phyloP scores from a whole-genome alignment of 2,113 vertebrate genomes.

The Myrmophylax atrothorax region DNA sequence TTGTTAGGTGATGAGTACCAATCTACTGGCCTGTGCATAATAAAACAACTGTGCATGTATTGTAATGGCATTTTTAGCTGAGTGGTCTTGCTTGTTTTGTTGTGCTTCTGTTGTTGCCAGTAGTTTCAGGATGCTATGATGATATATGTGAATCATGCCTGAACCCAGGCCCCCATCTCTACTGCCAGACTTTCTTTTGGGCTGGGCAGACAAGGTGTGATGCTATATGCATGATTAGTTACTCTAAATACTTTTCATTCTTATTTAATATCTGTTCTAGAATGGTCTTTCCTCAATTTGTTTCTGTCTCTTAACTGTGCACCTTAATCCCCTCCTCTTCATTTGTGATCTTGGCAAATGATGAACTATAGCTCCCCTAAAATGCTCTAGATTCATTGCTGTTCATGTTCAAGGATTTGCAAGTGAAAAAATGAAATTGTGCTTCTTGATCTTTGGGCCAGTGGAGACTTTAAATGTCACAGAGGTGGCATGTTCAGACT shows the following conservation, averaged over 20 bases:
- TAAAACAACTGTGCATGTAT: conserved; percentile 49
- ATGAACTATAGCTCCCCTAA: background rate
- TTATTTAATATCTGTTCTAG: background rate
- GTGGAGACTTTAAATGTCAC: background rate
- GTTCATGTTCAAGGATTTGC: background rate
- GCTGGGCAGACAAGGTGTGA: background rate
- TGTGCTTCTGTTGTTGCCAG: conserved; percentile 3
- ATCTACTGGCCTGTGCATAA: conserved; percentile 14
- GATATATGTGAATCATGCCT: background rate
- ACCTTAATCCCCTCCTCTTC: background rate
- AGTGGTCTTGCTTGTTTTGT: background rate
- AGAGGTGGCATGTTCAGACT: background rate
- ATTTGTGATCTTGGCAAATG: background rate
- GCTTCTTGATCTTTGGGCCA: background rate
- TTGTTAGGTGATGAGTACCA: background rate
- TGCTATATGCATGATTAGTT: background rate
- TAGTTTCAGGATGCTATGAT: background rate
- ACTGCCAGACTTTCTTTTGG: background rate
- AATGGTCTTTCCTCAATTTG: background rate
- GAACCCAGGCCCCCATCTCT: background rate
- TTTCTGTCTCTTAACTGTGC: background rate
- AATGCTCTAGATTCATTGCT: background rate
- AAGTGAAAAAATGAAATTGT: background rate
- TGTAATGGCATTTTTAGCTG: conserved; percentile 14
- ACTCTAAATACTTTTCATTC: background rate